Percentiles rank a stretch among this genome's conserved stretches.
phyloP scores from a whole-genome alignment of 2,797 vertebrate genomes.

The Tinamus major region DNA sequence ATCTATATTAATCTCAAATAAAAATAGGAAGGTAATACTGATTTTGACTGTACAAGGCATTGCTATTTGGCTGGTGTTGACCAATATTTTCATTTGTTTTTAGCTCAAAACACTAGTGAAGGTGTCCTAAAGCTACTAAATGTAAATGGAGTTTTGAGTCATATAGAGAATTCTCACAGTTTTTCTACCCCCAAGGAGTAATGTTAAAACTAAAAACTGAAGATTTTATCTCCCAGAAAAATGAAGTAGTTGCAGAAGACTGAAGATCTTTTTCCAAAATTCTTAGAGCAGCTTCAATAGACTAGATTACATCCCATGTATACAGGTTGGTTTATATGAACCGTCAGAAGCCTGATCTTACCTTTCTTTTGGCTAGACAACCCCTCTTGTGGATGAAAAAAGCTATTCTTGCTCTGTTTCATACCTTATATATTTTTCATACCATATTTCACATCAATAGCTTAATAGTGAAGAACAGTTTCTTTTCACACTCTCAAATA shows the following conservation, averaged over 20 bases:
- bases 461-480: neutral
- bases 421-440: neutral
- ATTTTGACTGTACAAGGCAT: neutral
- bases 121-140: neutral
- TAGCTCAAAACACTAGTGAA: neutral
- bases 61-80: neutral
- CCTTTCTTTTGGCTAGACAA: neutral
- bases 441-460: neutral
- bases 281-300: neutral
- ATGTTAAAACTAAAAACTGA: neutral
- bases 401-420: neutral
- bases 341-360: neutral
- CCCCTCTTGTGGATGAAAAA: neutral
- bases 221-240: neutral
- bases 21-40: neutral
- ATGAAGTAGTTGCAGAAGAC: neutral
- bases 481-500: neutral
- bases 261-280: neutral
- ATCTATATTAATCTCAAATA: neutral
- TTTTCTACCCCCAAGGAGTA: neutral
- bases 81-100: neutral
- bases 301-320: neutral
- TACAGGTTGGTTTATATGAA: neutral
- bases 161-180: neutral
- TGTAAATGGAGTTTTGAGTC: neutral